Evolutionary conservation across 2,888 invertebrate genomes (phyloP), one percentile per base, ranked within the genome.

Genomic region (Drosophila ezoana): DNA sequence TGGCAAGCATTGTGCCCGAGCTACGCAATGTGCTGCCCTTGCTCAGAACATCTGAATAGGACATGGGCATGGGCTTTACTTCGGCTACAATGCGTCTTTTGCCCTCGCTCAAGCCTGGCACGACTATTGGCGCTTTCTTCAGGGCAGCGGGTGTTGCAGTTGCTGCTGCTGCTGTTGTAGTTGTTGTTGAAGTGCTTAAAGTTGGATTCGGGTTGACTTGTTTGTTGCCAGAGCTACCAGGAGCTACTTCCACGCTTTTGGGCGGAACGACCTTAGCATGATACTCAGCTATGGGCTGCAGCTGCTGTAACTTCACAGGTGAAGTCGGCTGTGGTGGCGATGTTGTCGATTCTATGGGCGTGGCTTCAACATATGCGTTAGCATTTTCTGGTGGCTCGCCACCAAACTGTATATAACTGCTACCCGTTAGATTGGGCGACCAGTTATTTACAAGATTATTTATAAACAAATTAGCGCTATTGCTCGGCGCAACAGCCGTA

Each of bases 41-140:
- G 33, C 96, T 95, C 43, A 97, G 90, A 8, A 97, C 96, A 93
- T 96, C 97, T 0, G 97, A 97, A 90, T 97, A 97, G 13, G 96
- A 95, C 52, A 97, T 96, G 57, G 97, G 94, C 96, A 97, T 97
- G 0, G 97, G 97, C 87, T 96, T 96, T 0, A 97, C 97, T 92
- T 97, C 97, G 38, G 96, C 97, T 0, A 97, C 95, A 91, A 96
- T 96, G 53, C 96, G 94, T 64, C 92, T 92, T 59, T 91, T 92
- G 0, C 89, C 86, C 53, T 90, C 91, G 3, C 85, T 9, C 54
- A 35, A 13, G 79, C 74, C 74, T 3, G 77, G 35, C 8, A 75
- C 71, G 9, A 64, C 65, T 38, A 73, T 74, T 11, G 54, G 71
- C 5, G 83, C 33, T 43, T 84, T 87, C 38, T 71, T 81, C 5